Evolutionary conservation across 2,113 vertebrate species (phyloP).

Genomic region (Mystacornis crossleyi): DNA sequence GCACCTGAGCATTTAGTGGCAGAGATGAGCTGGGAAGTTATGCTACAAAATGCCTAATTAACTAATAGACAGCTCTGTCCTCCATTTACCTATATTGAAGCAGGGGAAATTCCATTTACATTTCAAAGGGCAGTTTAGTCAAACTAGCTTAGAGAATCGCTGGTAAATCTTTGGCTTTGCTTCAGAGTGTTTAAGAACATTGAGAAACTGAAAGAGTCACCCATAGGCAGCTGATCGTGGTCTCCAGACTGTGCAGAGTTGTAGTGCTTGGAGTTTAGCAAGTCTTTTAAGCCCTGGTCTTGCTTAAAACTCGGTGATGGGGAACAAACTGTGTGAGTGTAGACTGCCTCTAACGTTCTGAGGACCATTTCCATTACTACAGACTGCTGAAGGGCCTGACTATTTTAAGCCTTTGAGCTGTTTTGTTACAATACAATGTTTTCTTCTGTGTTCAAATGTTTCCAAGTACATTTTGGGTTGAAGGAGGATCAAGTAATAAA

Average conservation of each 20-base stretch:
- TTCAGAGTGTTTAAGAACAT: neutral
- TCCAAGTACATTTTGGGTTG: neutral
- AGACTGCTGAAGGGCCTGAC: neutral
- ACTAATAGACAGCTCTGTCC: neutral
- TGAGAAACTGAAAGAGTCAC: neutral
- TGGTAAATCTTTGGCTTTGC: neutral
- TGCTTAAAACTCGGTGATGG: neutral
- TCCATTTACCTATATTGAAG: neutral
- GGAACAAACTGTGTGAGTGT: neutral
- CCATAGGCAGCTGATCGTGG: neutral
- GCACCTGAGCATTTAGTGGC: neutral
- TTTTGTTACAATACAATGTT: neutral
- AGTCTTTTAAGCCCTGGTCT: neutral
- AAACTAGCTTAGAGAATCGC: neutral
- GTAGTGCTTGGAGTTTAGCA: neutral
- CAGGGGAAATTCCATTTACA: neutral
- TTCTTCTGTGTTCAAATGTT: neutral
- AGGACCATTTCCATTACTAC: neutral
- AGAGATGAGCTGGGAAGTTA: neutral
- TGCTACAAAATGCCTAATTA: neutral
- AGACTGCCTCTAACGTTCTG: neutral
- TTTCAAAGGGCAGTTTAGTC: neutral
- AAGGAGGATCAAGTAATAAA: slow-evolving; percentile 23
- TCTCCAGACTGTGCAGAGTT: neutral
- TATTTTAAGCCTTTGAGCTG: neutral